A percentile compares a stretch with the other conserved stretches of the same genome.
Evolutionary conservation across 2,113 vertebrate genomes (phyloP).

Genomic region (Lonchura striata): DNA sequence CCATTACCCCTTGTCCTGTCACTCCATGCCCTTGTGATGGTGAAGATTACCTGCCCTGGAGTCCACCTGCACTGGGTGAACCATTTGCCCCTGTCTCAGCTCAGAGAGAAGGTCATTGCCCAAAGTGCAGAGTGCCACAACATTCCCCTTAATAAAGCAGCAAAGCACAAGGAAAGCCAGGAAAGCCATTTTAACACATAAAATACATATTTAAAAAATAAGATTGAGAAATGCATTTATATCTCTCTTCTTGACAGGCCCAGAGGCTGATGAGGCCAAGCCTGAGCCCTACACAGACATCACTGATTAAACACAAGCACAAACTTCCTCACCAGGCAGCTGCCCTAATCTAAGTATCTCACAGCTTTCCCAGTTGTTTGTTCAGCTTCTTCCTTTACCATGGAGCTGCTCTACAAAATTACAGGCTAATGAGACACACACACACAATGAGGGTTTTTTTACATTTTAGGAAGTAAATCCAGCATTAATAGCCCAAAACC

Average conservation of each 20-base stretch:
- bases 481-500: neutral
- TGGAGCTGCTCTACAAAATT: neutral
- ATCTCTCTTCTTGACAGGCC: neutral
- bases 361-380: neutral
- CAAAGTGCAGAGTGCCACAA: neutral
- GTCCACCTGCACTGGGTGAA: neutral
- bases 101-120: neutral
- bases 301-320: neutral
- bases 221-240: neutral
- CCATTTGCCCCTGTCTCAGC: no score
- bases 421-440: neutral
- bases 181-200: neutral
- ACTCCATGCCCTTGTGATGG: neutral
- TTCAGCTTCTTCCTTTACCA: slow-evolving; percentile 37
- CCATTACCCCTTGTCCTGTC: neutral
- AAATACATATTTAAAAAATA: neutral
- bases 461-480: neutral
- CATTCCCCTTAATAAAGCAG: neutral
- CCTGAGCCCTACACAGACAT: neutral
- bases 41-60: neutral
- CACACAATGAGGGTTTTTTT: neutral
- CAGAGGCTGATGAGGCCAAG: neutral
- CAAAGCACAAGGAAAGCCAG: neutral
- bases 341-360: neutral
- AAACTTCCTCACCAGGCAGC: slow-evolving; percentile 28